These are phyloP conservation scores for Calcarius ornatus DNA, from an alignment of 2,113 vertebrate genomes.

Conservation along the genomic window DNA sequence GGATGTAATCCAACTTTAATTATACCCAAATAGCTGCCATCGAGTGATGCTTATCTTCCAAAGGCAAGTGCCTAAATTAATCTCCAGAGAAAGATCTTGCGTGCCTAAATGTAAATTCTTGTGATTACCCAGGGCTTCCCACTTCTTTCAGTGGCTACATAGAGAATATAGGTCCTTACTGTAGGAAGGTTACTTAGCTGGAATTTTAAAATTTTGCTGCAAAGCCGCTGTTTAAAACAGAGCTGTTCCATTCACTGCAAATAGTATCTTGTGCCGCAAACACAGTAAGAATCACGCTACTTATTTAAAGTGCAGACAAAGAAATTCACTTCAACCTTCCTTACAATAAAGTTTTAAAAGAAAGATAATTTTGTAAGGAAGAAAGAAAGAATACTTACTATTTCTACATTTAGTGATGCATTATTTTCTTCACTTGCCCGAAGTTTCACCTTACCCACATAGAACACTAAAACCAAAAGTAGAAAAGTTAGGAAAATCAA, in stretches of 20 bases:
- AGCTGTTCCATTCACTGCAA: neutral
- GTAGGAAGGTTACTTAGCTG: neutral
- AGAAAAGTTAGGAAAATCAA: neutral
- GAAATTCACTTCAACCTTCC: neutral
- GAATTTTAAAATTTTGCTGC: neutral
- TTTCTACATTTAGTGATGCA: constrained; percentile 45
- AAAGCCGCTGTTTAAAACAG: neutral
- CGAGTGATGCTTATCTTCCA: neutral
- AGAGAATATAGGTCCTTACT: neutral
- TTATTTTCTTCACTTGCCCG: constrained; percentile 48
- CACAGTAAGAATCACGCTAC: neutral
- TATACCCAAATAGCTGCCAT: neutral
- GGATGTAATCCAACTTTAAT: neutral
- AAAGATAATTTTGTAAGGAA: no score
- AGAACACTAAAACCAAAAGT: constrained; percentile 70
- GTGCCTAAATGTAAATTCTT: neutral
- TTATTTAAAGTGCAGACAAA: neutral
- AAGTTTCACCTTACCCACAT: constrained; percentile 67
- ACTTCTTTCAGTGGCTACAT: neutral
- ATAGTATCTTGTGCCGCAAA: neutral
- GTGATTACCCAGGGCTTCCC: neutral
- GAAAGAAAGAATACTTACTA: constrained; percentile 66
- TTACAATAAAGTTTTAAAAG: neutral
- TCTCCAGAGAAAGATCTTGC: neutral
- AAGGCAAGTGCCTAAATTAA: neutral